A percentile compares a stretch with the other conserved stretches of the same genome.
phyloP scores from a whole-genome alignment of 2,797 vertebrate species.

The Neoniphon sammara region DNA sequence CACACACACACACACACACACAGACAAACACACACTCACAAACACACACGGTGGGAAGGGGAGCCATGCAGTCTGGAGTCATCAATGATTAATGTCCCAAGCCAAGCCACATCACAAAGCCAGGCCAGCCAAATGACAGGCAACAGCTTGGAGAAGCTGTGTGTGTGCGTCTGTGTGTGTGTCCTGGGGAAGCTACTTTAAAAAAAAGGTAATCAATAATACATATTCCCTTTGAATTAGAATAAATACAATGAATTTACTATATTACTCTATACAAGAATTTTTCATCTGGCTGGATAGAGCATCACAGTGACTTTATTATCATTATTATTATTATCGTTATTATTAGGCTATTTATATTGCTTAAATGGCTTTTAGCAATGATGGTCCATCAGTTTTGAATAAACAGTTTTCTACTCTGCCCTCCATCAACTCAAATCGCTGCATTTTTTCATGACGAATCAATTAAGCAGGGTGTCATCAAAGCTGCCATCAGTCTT shows the following conservation, averaged over 20 bases:
- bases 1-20: constrained; percentile 19
- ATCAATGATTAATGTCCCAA: constrained; percentile 84
- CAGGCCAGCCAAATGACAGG: constrained; percentile 65
- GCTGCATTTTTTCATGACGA: neutral
- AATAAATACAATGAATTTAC: constrained; percentile 27
- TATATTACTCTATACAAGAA: neutral
- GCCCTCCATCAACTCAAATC: constrained; percentile 15
- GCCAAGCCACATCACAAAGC: constrained; percentile 78
- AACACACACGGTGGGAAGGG: constrained; percentile 22
- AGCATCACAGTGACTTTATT: too few relatives aligned
- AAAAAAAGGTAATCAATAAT: constrained; percentile 40
- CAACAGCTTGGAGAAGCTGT: constrained; percentile 59
- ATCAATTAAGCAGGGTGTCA: constrained; percentile 18
- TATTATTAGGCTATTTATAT: too few relatives aligned
- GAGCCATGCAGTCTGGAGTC: constrained; percentile 67
- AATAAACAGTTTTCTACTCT: constrained; percentile 19
- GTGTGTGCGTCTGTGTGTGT: constrained; percentile 26
- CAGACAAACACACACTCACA: constrained; percentile 25
- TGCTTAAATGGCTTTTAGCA: neutral
- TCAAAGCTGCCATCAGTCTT: neutral
- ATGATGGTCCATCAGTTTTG: constrained; percentile 20
- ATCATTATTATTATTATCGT: constrained; percentile 9
- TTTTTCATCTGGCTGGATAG: too few relatives aligned
- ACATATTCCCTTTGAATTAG: constrained; percentile 44
- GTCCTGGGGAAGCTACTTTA: neutral